A percentile compares a stretch with the other conserved stretches of the same genome.
Evolutionary conservation across 53 echinoderm and acorn worm species (phyloP).

Genomic region (Hippasteria phrygiana): DNA sequence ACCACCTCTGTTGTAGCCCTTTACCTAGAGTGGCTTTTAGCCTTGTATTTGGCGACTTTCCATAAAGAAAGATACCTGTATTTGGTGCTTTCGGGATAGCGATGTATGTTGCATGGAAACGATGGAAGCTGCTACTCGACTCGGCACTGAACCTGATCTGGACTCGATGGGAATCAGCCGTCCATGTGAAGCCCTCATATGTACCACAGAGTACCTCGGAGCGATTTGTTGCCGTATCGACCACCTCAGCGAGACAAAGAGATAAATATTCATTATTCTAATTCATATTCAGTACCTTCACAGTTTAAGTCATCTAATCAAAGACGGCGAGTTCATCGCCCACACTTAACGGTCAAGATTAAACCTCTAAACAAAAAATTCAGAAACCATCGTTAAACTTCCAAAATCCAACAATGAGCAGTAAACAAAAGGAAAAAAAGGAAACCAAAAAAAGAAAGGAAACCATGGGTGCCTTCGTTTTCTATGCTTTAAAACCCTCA

Average conservation of each 20-base stretch:
- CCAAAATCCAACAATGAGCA: no score
- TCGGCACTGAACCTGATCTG: constrained; percentile 57
- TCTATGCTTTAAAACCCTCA: no score
- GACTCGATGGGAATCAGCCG: constrained; percentile 64
- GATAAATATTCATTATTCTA: not conserved
- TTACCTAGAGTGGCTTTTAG: no score
- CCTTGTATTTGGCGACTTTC: not conserved
- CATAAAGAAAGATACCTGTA: not conserved
- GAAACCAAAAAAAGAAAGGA: no score
- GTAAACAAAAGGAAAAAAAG: no score
- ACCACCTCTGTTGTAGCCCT: no score
- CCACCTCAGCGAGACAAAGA: constrained; percentile 36
- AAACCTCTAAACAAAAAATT: no score
- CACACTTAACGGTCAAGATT: no score
- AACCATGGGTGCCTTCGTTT: no score
- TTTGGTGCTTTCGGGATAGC: constrained; percentile 34
- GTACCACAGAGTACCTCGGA: constrained; percentile 53
- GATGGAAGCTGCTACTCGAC: constrained; percentile 25
- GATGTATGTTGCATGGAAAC: constrained; percentile 56
- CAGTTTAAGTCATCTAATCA: no score
- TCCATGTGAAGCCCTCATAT: constrained; percentile 59
- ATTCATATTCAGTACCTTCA: not conserved
- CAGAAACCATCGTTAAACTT: no score
- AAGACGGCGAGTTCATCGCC: no score
- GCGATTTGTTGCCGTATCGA: constrained; percentile 49